Percentiles rank a stretch among this genome's conserved stretches.
Evolutionary conservation across 2,888 invertebrate species (phyloP).

Genomic region (Koerneria pararmatus): DNA sequence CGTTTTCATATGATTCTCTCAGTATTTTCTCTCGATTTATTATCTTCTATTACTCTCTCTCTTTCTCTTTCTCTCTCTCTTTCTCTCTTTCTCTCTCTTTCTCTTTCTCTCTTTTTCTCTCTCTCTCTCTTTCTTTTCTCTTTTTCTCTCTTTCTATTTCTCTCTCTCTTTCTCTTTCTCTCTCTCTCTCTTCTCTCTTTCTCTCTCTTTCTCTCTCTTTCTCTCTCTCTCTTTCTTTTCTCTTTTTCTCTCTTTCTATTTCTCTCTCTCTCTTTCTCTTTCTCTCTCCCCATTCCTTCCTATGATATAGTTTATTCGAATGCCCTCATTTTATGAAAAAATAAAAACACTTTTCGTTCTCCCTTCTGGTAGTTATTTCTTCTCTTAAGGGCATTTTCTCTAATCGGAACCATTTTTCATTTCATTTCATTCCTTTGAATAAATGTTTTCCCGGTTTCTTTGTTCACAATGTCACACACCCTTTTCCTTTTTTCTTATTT

Average conservation of each 20-base stretch:
- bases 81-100: slow-evolving; percentile 14
- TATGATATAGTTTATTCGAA: neutral
- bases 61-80: slow-evolving; percentile 2
- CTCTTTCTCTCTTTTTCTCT: slow-evolving; percentile 16
- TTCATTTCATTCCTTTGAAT: too few species aligned
- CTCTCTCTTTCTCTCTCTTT: slow-evolving; percentile 10
- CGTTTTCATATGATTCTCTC: neutral
- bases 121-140: slow-evolving; percentile 15
- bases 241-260: neutral
- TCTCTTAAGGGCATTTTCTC: too few species aligned
- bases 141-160: slow-evolving; percentile 6
- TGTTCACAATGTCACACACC: too few species aligned
- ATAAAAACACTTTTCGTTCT: too few species aligned
- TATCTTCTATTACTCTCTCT: slow-evolving; percentile 8
- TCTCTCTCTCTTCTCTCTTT: slow-evolving; percentile 20
- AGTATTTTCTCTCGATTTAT: slow-evolving; percentile 1
- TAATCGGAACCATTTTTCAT: too few species aligned
- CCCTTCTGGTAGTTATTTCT: too few species aligned
- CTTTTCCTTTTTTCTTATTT: too few species aligned
- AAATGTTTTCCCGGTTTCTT: too few species aligned
- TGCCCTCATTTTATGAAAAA: neutral
- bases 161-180: slow-evolving; percentile 1
- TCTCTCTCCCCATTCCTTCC: neutral
- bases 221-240: slow-evolving; percentile 16
- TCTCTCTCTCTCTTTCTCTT: neutral